These are phyloP conservation scores for Neoitamus cyanurus DNA, from an alignment of 2,888 invertebrate species.

Conservation along the genomic window DNA sequence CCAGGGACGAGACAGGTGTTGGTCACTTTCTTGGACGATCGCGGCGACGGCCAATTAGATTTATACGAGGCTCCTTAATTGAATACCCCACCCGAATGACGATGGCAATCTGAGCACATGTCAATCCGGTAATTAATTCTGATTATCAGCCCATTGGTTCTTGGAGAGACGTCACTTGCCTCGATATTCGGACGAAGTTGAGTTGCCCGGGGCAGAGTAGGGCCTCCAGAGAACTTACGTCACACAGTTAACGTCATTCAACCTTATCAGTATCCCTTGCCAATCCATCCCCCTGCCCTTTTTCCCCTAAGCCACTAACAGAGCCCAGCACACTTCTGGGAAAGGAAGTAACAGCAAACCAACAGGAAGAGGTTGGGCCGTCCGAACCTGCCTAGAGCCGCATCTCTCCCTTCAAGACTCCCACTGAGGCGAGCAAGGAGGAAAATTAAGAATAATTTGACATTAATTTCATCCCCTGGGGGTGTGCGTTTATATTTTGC, in stretches of 20 bases:
- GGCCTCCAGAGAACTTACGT: conserved; percentile 37
- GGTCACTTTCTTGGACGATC: neutral
- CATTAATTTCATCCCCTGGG: conserved; percentile 52
- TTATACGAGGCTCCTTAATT: conserved; percentile 8
- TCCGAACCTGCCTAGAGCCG: neutral
- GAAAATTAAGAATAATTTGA: conserved; percentile 53
- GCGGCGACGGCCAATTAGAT: neutral
- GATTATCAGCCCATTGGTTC: conserved; percentile 29
- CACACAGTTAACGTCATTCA: conserved; percentile 36
- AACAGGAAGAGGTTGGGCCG: neutral
- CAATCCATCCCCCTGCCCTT: neutral
- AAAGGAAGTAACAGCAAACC: neutral
- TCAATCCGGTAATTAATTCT: conserved; percentile 12
- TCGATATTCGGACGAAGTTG: neutral
- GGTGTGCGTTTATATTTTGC: conserved; percentile 42
- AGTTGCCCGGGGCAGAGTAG: neutral
- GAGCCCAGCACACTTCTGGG: neutral
- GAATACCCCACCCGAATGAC: neutral
- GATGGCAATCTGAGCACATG: neutral
- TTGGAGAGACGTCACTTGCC: conserved; percentile 2
- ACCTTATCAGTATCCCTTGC: conserved; percentile 17
- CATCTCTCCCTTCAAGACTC: neutral
- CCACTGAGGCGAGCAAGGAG: conserved; percentile 31
- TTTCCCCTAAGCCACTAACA: neutral
- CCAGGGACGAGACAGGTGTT: neutral